phyloP scores from a whole-genome alignment of 2,113 vertebrate genomes.

The Gasterosteus aculeatus region DNA sequence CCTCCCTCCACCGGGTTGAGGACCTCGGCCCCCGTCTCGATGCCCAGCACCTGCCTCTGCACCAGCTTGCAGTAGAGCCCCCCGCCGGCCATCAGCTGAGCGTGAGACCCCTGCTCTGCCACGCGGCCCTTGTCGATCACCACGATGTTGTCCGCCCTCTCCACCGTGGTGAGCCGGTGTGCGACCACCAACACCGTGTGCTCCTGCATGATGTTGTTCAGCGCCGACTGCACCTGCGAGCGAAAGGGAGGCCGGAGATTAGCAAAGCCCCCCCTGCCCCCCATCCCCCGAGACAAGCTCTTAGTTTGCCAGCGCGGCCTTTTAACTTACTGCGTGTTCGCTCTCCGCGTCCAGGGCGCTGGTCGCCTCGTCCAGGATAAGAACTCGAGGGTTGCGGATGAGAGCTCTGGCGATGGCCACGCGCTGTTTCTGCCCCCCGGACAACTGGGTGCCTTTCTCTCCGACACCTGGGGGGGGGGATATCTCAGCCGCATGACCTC shows the following conservation, averaged over 20 bases:
- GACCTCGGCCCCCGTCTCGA: slow-evolving; percentile 68
- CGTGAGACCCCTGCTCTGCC: slow-evolving; percentile 90
- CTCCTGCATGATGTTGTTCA: slow-evolving; percentile 85
- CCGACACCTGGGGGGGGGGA: slow-evolving; percentile 85
- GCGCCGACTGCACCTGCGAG: slow-evolving; percentile 90
- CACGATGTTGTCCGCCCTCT: slow-evolving; percentile 91
- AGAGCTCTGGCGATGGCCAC: slow-evolving; percentile 95
- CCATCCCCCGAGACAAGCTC: not conserved
- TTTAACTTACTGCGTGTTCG: slow-evolving; percentile 87
- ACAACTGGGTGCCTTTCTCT: slow-evolving; percentile 94
- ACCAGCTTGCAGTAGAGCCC: slow-evolving; percentile 92
- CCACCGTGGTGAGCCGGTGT: slow-evolving; percentile 95
- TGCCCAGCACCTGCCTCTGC: slow-evolving; percentile 90
- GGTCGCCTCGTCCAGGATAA: slow-evolving; percentile 95
- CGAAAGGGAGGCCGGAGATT: not conserved
- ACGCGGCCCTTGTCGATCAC: slow-evolving; percentile 90
- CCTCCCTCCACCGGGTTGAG: slow-evolving; percentile 1
- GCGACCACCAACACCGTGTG: slow-evolving; percentile 92
- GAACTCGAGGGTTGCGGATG: slow-evolving; percentile 87
- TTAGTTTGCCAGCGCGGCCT: not conserved
- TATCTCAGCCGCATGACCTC: not conserved
- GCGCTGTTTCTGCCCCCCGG: slow-evolving; percentile 95
- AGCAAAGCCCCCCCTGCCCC: not conserved
- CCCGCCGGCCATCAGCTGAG: slow-evolving; percentile 87
- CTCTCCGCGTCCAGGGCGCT: slow-evolving; percentile 95